Evolutionary conservation across 2,888 invertebrate species (phyloP), one percentile per base, ranked within the genome.

Genomic region (Cheilosia grossa): DNA sequence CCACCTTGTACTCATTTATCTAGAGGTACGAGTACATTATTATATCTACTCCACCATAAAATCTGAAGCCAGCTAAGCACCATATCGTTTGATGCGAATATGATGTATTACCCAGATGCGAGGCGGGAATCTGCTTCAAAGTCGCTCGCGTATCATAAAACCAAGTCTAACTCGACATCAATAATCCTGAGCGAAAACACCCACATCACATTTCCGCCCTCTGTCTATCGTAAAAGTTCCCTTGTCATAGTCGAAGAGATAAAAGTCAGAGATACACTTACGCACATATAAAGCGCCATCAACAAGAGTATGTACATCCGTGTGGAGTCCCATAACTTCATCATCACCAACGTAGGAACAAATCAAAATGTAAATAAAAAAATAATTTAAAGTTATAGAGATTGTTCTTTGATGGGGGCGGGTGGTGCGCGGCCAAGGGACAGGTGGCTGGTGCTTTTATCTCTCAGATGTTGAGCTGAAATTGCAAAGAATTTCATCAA

Each of bases 321-420:
- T 6, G 10, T 27, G 27, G n/a, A 73, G 9, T 63, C 21, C 30
- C 64, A 44, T 64, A 79, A 72, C 61, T 61, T 75, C 66, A 85
- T 72, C 72, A 72, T 47, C 53, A 44, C 73, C 61, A 47, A 58
- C 69, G 64, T 67, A 66, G 61, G 75, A 81, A 75, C 61, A 75
- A 81, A 81, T 85, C 72, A 72, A 81, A 85, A 85, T 72, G 66
- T 77, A 77, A 81, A 85, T 81, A 81, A 77, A 61, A 64, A 83
- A 83, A 70, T 72, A 66, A 79, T 72, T 79, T 59, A 56, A 79
- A 72, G 63, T 70, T 64, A 79, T 51, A 21, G 19, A 19, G 33
- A 51, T 17, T 75, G 74, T 58, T 64, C 49, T 49, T 15, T 40
- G 51, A 6, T 42, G n/a, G 27, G 17, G 27, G 19, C 10, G 5